Percentiles rank a stretch among this genome's conserved stretches.
These are phyloP conservation scores for Nineta flava DNA, from an alignment of 2,888 invertebrate species.

Conservation along the genomic window DNA sequence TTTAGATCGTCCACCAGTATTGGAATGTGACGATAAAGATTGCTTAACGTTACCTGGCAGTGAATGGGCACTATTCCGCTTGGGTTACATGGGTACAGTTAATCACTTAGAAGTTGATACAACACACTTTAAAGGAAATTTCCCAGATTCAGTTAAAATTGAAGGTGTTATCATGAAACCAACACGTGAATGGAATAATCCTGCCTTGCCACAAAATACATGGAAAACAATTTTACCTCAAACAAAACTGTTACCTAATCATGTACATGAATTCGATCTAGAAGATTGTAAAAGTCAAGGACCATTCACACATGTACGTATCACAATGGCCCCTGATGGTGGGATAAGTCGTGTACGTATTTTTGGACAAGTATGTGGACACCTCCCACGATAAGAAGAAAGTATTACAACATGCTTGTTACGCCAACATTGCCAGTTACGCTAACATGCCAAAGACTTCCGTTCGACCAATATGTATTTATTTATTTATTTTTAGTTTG, in stretches of 20 bases:
- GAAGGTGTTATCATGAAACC: conserved; percentile 30
- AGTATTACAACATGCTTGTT: no score
- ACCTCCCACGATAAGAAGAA: not conserved
- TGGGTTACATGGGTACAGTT: conserved; percentile 36
- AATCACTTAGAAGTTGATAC: conserved; percentile 39
- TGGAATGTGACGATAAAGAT: conserved; percentile 35
- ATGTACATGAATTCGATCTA: conserved; percentile 29
- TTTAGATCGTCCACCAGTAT: conserved; percentile 38
- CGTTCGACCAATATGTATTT: no score
- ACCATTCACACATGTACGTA: conserved; percentile 34
- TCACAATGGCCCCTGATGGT: conserved; percentile 45
- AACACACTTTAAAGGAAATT: conserved; percentile 46
- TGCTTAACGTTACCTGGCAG: conserved; percentile 38
- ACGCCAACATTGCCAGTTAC: no score
- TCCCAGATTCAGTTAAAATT: conserved; percentile 40
- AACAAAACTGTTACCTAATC: conserved; percentile 35
- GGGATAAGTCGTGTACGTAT: conserved; percentile 42
- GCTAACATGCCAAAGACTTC: no score
- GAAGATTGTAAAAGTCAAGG: conserved; percentile 23
- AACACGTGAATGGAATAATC: conserved; percentile 23
- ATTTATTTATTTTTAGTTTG: no score
- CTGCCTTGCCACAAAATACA: conserved; percentile 14
- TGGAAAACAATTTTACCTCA: conserved; percentile 35
- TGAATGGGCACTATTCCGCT: conserved; percentile 45
- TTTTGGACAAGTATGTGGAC: conserved; percentile 16